Evolutionary conservation across 2,888 invertebrate species (phyloP).

Genomic region (Noctua pronuba): DNA sequence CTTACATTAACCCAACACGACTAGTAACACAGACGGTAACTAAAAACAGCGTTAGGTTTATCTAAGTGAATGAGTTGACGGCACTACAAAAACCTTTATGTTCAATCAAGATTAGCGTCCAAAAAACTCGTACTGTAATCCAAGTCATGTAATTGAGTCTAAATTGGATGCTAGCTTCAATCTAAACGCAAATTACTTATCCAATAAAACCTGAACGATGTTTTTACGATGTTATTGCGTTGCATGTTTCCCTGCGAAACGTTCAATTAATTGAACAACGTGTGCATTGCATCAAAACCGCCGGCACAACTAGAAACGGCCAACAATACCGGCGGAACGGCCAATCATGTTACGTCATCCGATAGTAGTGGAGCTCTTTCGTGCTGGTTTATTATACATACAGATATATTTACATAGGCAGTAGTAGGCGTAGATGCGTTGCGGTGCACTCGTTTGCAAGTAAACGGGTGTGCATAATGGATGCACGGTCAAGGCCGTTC

Average conservation of each 20-base stretch:
- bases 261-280: conserved; percentile 66
- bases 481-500: conserved; percentile 88
- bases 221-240: conserved; percentile 61
- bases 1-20: background rate
- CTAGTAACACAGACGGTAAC: background rate
- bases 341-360: conserved; percentile 68
- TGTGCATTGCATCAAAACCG: conserved; percentile 65
- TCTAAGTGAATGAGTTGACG: background rate
- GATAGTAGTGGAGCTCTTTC: conserved; percentile 66
- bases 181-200: conserved; percentile 59
- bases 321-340: conserved; percentile 61
- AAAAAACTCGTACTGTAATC: conserved; percentile 23
- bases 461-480: conserved; percentile 89
- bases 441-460: conserved; percentile 87
- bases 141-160: conserved; percentile 39
- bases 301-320: conserved; percentile 61
- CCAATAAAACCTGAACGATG: conserved; percentile 55
- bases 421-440: conserved; percentile 80
- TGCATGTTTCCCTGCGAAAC: conserved; percentile 60
- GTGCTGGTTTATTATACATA: conserved; percentile 68
- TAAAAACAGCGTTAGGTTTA: background rate
- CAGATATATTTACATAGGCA: conserved; percentile 70
- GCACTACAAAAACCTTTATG: background rate
- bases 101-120: conserved; percentile 10
- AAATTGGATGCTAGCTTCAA: conserved; percentile 47